These are phyloP conservation scores for Crocallis elinguaria DNA, from an alignment of 2,888 invertebrate species.

Conservation along the genomic window DNA sequence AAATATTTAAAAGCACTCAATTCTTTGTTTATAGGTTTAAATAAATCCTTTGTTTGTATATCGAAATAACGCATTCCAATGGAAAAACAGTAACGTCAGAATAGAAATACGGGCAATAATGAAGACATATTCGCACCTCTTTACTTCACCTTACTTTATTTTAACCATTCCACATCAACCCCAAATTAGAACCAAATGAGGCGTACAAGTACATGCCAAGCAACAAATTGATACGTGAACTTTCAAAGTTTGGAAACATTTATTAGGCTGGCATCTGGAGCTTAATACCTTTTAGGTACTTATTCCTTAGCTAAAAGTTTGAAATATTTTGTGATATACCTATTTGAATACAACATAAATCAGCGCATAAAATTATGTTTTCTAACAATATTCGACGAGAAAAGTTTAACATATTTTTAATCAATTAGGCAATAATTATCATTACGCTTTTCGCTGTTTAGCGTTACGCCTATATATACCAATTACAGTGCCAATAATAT, in stretches of 20 bases:
- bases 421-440: no score
- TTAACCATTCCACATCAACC: constrained; percentile 5
- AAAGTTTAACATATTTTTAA: no score
- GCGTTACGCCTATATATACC: no score
- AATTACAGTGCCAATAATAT: no score
- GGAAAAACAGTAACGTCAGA: background rate
- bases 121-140: background rate
- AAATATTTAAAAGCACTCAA: constrained; percentile 21
- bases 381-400: no score
- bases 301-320: no score
- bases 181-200: constrained; percentile 13
- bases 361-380: no score
- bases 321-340: no score
- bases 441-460: no score
- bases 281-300: background rate
- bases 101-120: no score
- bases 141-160: background rate
- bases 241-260: constrained; percentile 13
- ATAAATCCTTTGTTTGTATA: constrained; percentile 10
- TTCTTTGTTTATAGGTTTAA: constrained; percentile 16
- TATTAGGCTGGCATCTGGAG: background rate
- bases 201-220: background rate
- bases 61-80: background rate
- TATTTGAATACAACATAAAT: no score
- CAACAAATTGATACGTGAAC: constrained; percentile 5